Evolutionary conservation across 2,888 invertebrate genomes (phyloP).

Genomic region (Cephus runcator): DNA sequence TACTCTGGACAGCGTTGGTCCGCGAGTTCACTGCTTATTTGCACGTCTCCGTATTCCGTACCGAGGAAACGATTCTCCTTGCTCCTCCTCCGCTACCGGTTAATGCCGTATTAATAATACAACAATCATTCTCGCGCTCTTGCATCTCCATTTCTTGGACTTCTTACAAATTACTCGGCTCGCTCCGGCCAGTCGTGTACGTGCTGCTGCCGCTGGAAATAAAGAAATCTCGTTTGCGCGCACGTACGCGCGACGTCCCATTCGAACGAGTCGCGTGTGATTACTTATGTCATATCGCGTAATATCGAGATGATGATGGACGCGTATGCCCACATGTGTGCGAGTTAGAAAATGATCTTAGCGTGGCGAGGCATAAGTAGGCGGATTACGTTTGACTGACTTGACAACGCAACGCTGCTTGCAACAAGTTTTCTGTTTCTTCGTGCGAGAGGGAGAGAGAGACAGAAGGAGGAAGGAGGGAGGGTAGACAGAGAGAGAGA

Average conservation of each 20-base stretch:
- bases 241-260: constrained; percentile 6
- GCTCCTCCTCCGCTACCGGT: background rate
- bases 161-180: background rate
- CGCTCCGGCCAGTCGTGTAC: background rate
- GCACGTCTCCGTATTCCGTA: background rate
- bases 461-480: constrained; percentile 8
- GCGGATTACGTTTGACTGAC: constrained; percentile 54
- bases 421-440: constrained; percentile 42
- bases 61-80: background rate
- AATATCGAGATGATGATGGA: constrained; percentile 4
- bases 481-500: constrained; percentile 12
- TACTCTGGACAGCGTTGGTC: background rate
- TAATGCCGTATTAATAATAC: background rate
- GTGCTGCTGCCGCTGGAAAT: background rate
- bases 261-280: background rate
- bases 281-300: background rate
- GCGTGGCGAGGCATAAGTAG: constrained; percentile 38
- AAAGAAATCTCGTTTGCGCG: constrained; percentile 8
- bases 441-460: constrained; percentile 19
- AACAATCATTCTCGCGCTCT: background rate
- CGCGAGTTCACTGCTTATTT: background rate
- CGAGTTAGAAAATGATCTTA: constrained; percentile 5
- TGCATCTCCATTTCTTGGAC: background rate
- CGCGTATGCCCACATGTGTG: background rate
- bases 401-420: constrained; percentile 48